Evolutionary conservation across 2,113 vertebrate genomes (phyloP).

Genomic region (Penelope pileata): DNA sequence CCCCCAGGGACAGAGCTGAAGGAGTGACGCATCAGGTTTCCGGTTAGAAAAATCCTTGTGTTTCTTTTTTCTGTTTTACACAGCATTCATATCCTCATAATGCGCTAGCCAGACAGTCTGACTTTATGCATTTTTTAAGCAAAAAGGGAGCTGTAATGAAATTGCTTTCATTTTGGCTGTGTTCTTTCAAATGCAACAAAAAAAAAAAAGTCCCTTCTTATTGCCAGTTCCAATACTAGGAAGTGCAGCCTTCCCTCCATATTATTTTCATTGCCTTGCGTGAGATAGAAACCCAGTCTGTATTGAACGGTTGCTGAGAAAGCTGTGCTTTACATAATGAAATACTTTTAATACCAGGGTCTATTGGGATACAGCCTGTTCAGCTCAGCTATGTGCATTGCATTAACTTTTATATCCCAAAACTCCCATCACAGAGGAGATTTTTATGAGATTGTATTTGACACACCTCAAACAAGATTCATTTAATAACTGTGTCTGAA

Average conservation of each 20-base stretch:
- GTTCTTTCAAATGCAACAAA: background rate
- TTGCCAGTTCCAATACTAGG: background rate
- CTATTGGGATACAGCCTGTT: slow-evolving; percentile 1
- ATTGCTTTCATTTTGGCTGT: background rate
- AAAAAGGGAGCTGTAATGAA: background rate
- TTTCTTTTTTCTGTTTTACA: background rate
- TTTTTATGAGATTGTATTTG: slow-evolving; percentile 22
- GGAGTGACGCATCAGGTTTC: slow-evolving; percentile 30
- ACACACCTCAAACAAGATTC: slow-evolving; percentile 2
- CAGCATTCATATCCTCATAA: background rate
- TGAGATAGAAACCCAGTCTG: background rate
- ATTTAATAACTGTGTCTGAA: background rate
- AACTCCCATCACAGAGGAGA: background rate
- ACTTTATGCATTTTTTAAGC: background rate
- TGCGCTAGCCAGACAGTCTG: background rate
- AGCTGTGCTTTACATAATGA: background rate
- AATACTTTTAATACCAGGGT: background rate
- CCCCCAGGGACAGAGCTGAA: slow-evolving; percentile 10
- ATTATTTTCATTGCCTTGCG: background rate
- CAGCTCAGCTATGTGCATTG: background rate
- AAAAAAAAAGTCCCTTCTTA: background rate
- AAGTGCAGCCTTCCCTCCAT: background rate
- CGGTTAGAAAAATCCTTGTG: background rate
- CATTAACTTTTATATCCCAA: slow-evolving; percentile 17
- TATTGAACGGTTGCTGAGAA: slow-evolving; percentile 8